Base-by-base conservation (phyloP, 2,888 invertebrate genomes). In the Octodonta nipae region DNA sequence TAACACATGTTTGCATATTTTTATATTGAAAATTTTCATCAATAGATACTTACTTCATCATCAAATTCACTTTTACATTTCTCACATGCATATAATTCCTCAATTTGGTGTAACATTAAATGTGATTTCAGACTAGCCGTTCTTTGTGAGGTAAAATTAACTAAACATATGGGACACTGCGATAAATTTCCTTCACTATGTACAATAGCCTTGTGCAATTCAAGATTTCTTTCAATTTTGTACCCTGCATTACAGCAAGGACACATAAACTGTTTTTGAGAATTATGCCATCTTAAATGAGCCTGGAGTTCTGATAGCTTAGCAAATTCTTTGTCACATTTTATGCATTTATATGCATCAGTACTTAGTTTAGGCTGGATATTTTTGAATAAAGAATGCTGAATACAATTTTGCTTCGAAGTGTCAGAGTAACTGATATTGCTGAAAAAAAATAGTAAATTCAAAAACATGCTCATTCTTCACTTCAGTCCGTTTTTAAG, bases 101-200 rank as follows among this genome's bases (percentile, higher is more conserved):
- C 60, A 17, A 57, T 52, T 49, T 60, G 55, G 44, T 63, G 63
- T 15, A 57, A 27, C 34, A 55, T 44, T 33, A 61, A 45, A 51
- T 63, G 63, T 2, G 60, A 52, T 36, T 56, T 60, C 31, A 62
- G 51, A 46, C 60, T 57, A 8, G 62, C 62, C 26, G 50, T 40
- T 35, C 62, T 48, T 39, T 58, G 54, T 43, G 59, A 59, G 30
- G 49, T 50, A n/a, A 42, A 32, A 17, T 28, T 34, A 34, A 56
- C 47, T 12, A 54, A 43, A 43, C 62, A 63, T 37, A 60, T 50
- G n/a, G 61, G 60, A 41, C 62, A 63, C 8, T 36, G 30, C 13
- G 40, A 46, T 5, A 49, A 51, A 33, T 43, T 42, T n/a, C 45
- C 47, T 15, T 49, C 51, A 6, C 39, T 34, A 38, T 61, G 59